Conservation (phyloP, 1,140 invertebrate species). For the Vollenhovia emeryi region DNA sequence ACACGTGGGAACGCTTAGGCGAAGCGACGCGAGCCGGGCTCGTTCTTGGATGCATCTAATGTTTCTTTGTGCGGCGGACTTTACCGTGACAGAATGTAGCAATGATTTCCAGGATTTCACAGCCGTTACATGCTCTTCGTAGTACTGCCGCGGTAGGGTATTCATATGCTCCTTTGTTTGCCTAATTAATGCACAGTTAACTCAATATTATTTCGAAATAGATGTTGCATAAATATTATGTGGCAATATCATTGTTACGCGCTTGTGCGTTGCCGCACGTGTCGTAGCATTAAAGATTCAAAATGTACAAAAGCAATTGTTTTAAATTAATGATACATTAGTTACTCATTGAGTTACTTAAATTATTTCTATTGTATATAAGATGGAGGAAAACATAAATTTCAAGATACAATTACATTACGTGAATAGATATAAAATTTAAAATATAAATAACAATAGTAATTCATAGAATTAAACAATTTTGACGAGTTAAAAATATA, state of each 20-base stretch:
- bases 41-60: slow-evolving; percentile 70
- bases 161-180: slow-evolving; percentile 44
- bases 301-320: background rate
- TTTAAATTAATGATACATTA: background rate
- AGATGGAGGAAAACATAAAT: background rate
- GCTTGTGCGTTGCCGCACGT: background rate
- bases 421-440: background rate
- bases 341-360: background rate
- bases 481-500: background rate
- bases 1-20: slow-evolving; percentile 73
- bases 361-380: background rate
- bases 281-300: background rate
- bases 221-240: slow-evolving; percentile 37
- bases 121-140: slow-evolving; percentile 52
- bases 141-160: background rate
- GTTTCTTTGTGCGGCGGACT: slow-evolving; percentile 63
- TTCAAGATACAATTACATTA: background rate
- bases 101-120: slow-evolving; percentile 69
- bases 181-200: slow-evolving; percentile 59
- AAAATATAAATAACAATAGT: background rate
- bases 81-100: slow-evolving; percentile 63
- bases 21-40: slow-evolving; percentile 53
- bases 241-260: slow-evolving; percentile 17
- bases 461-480: background rate
- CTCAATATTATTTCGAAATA: slow-evolving; percentile 47